Percentiles rank a stretch among this genome's conserved stretches.
Conservation (phyloP, 2,113 vertebrate genomes). For the Leucoraja erinaceus region DNA sequence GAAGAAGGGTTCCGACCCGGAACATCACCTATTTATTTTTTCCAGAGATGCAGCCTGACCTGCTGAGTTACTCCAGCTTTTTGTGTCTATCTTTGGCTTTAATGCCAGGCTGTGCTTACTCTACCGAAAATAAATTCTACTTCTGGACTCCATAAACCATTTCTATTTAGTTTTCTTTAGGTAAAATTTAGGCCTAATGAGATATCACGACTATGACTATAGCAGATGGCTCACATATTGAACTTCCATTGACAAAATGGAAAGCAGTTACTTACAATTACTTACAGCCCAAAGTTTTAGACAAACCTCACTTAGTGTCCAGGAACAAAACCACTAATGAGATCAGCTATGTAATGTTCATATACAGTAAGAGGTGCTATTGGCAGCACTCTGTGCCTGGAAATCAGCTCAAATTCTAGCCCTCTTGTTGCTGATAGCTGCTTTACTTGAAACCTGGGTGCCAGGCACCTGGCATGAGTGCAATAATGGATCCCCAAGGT, state of each 20-base stretch:
- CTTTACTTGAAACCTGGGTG: too few relatives aligned
- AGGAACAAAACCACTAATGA: not conserved
- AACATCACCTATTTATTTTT: too few relatives aligned
- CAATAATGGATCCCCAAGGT: too few relatives aligned
- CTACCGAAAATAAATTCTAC: not conserved
- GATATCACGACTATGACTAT: too few relatives aligned
- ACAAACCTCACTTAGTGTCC: not conserved
- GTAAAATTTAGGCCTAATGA: too few relatives aligned
- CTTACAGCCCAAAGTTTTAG: not conserved
- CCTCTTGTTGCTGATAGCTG: too few relatives aligned
- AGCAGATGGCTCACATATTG: not conserved
- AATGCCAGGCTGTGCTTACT: not conserved
- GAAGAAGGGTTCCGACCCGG: too few relatives aligned
- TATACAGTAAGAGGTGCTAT: too few relatives aligned
- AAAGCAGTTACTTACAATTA: not conserved
- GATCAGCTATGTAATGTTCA: too few relatives aligned
- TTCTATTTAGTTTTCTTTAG: not conserved
- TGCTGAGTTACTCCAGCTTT: too few relatives aligned
- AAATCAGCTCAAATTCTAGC: not conserved
- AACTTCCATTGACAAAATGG: not conserved
- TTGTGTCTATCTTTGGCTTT: not conserved
- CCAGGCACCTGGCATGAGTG: too few relatives aligned
- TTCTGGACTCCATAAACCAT: not conserved
- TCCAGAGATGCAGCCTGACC: too few relatives aligned
- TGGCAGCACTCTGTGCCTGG: not conserved